Conservation (phyloP, 37 sponge, comb jelly and placozoan species). For the Trichoplax adhaerens region DNA sequence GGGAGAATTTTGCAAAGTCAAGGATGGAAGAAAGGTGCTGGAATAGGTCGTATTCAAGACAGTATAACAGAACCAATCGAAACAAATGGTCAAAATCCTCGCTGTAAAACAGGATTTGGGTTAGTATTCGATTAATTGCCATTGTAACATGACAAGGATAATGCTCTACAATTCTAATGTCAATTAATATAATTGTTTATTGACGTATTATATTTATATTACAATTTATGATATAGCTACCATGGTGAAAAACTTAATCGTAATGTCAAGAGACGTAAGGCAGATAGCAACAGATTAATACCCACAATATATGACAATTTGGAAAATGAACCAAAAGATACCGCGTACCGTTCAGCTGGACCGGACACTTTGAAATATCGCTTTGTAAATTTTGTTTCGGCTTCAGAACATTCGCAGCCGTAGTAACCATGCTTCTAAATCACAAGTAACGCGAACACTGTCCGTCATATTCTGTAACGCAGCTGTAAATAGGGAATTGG, state of each 20-base stretch:
- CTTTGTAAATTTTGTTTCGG: no score
- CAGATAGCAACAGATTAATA: constrained; percentile 32
- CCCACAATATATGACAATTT: constrained; percentile 49
- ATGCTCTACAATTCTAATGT: no score
- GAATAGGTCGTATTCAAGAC: constrained; percentile 28
- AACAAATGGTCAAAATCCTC: constrained; percentile 49
- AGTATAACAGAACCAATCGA: constrained; percentile 56
- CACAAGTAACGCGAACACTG: no score
- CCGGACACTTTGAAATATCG: constrained; percentile 26
- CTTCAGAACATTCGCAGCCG: no score
- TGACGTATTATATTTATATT: no score
- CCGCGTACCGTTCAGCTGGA: constrained; percentile 27
- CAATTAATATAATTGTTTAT: no score
- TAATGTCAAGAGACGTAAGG: constrained; percentile 8
- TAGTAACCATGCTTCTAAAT: no score
- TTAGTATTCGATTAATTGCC: constrained; percentile 9
- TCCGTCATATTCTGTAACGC: no score
- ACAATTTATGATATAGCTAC: constrained; percentile 19
- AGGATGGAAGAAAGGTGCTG: constrained; percentile 71
- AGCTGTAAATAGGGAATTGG: no score
- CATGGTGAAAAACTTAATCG: constrained; percentile 34
- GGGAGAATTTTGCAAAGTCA: constrained; percentile 41
- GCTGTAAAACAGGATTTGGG: constrained; percentile 70
- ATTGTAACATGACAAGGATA: no score
- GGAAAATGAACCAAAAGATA: constrained; percentile 20